Base-by-base conservation (phyloP, 2,797 vertebrate species). In the Protosalanx chinensis region DNA sequence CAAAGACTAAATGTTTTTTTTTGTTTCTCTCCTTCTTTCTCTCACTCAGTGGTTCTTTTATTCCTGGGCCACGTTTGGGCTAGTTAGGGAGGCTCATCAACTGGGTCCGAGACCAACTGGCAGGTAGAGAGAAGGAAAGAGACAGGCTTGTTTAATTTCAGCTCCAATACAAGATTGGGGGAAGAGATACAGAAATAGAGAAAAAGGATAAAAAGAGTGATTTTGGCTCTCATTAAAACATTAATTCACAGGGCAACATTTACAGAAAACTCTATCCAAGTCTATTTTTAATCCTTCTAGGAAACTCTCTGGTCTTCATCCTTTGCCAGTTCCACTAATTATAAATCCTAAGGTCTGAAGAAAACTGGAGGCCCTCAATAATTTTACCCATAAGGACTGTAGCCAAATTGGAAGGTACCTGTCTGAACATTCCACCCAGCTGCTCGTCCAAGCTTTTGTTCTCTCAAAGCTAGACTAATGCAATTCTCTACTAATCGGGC, bases 31-130 rank as follows among this genome's bases (percentile, higher is more conserved):
- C 13, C 23, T 49, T 6, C 56, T 46, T 33, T 46, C 23, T 69
- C 33, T 72, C 51, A 12, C 66, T 58, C n/a, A 20, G 60, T 37
- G 46, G 56, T 35, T 29, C 73, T 59, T 75, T 66, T 66, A 68
- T 70, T 70, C 57, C 29, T 27, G 18, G 58, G 64, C 41, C 46
- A 49, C 8, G 30, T 32, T 6, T 56, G 12, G 53, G 41, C 32
- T 32, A 46, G 23, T 20, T 27, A 33, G 49, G 18, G 33, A 66
- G 49, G 59, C 15, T 23, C 27, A 29, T 65, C 61, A n/a, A 35
- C 16, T 1, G 32, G 61, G 61, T 35, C 6, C n/a, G 32, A 53
- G 29, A 35, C 41, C 56, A 5, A 1, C 29, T 58, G 16, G 35
- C 15, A 41, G n/a, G 16, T 6, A n/a, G 29, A 63, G 61, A 63